Percentiles rank a stretch among this genome's conserved stretches.
These are phyloP conservation scores for Cochlearius cochlearius DNA, from an alignment of 2,113 vertebrate genomes.

Conservation along the genomic window DNA sequence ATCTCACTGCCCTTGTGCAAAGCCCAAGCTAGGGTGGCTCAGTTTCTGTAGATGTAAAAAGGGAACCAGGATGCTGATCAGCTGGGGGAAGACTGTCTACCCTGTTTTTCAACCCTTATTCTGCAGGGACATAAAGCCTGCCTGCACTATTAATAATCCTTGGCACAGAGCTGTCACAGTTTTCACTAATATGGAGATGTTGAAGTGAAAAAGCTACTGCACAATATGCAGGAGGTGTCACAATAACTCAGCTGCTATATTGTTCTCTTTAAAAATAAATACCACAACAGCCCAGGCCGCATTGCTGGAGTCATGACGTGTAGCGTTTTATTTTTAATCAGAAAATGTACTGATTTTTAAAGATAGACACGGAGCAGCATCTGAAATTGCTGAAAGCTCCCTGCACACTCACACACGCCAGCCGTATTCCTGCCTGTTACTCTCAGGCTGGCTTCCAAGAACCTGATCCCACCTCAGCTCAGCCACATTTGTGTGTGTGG, in stretches of 20 bases:
- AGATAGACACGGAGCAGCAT: background rate
- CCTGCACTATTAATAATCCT: slow-evolving; percentile 45
- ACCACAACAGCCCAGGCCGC: slow-evolving; percentile 27
- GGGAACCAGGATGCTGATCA: background rate
- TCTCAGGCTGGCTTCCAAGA: background rate
- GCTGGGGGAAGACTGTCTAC: background rate
- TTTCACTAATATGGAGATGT: slow-evolving; percentile 38
- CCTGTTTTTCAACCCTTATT: background rate
- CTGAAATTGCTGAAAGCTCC: background rate
- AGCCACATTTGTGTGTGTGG: background rate
- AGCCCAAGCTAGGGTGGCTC: background rate
- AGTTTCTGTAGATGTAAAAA: background rate
- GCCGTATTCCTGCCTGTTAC: background rate
- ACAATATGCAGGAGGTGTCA: slow-evolving; percentile 37
- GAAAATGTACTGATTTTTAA: slow-evolving; percentile 22
- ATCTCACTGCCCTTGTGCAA: background rate
- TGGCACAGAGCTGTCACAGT: slow-evolving; percentile 31
- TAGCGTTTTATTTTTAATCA: slow-evolving; percentile 29
- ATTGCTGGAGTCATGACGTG: background rate
- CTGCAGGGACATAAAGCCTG: background rate
- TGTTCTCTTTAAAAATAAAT: slow-evolving; percentile 60
- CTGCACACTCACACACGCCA: background rate
- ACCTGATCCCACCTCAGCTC: background rate
- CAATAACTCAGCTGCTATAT: slow-evolving; percentile 45
- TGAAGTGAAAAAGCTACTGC: slow-evolving; percentile 18